Evolutionary conservation across 2,113 vertebrate genomes (phyloP).

Genomic region (Ochotona curzoniae): DNA sequence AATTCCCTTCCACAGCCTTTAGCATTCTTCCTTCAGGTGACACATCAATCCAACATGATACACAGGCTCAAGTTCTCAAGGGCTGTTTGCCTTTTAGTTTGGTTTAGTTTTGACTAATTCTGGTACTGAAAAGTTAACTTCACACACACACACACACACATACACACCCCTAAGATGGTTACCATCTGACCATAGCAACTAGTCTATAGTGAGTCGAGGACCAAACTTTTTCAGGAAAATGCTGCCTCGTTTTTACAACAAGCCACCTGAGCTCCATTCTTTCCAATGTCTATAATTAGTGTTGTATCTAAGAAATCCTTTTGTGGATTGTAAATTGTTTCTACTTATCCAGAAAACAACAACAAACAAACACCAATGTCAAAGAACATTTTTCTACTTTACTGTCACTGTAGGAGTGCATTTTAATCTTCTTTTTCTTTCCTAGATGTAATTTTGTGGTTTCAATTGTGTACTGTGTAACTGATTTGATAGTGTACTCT

Average conservation of each 20-base stretch:
- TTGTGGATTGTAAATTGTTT: slow-evolving; percentile 90
- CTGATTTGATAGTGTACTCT: slow-evolving; percentile 85
- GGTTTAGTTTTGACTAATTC: slow-evolving; percentile 69
- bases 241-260: slow-evolving; percentile 90
- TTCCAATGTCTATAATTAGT: slow-evolving; percentile 87
- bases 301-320: slow-evolving; percentile 86
- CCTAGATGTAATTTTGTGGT: slow-evolving; percentile 84
- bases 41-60: slow-evolving; percentile 74
- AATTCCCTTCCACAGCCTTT: slow-evolving; percentile 69
- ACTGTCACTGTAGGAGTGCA: slow-evolving; percentile 85
- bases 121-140: slow-evolving; percentile 75
- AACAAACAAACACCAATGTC: slow-evolving; percentile 59
- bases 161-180: slow-evolving; percentile 71
- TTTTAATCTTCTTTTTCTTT: slow-evolving; percentile 88
- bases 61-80: slow-evolving; percentile 80
- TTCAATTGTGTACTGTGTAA: slow-evolving; percentile 83
- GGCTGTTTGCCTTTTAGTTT: slow-evolving; percentile 62
- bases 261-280: slow-evolving; percentile 90
- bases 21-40: slow-evolving; percentile 80
- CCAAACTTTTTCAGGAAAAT: slow-evolving; percentile 90
- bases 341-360: slow-evolving; percentile 85
- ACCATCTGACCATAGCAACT: slow-evolving; percentile 83
- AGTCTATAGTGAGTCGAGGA: slow-evolving; percentile 88
- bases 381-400: slow-evolving; percentile 87
- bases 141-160: slow-evolving; percentile 48